Evolutionary conservation across 2,797 vertebrate genomes (phyloP), one percentile per base, ranked within the genome.

Genomic region (Garrulus glandarius): DNA sequence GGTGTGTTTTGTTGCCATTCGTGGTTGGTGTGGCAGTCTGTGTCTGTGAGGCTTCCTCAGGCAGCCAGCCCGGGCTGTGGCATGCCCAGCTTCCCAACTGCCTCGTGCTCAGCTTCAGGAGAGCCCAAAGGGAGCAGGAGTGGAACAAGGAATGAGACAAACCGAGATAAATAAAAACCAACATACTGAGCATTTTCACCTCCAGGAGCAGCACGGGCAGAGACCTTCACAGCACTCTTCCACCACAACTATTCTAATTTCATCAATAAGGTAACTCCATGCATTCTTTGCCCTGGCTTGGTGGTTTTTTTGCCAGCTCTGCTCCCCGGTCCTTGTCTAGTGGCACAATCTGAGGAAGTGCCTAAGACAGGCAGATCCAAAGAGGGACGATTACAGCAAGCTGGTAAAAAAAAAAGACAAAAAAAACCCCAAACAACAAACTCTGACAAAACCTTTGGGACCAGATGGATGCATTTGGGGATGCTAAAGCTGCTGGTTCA

Each of bases 21-120:
- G 75, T 74, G 83, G 75, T 26, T 71, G 89, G 23, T 78, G 81
- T 84, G 93, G 71, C 82, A 85, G 15, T 19, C 65, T 86, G n/a
- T 52, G 36, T 34, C 57, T 85, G 20, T 5, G 41, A 50, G 52
- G 75, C 52, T 49, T 69, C 80, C 57, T 50, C 8, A 32, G 78
- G 72, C 79, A 59, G 64, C 49, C 70, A 67, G 67, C 47, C 82
- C 84, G 44, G 49, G 15, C 69, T 80, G 71, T 60, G 81, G 56
- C 43, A 11, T 17, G 64, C 55, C 10, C 69, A 70, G 29, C 32
- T 75, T 78, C 69, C 65, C 82, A 15, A 2, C 69, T 63, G 52
- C 56, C 87, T 83, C 43, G 1, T 56, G 53, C 56, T 74, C 39
- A 81, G 39, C 70, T 23, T 55, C 80, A 81, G 47, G 15, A 81